These are phyloP conservation scores for Rhadina sibilatrix DNA, from an alignment of 2,113 vertebrate genomes.

Conservation along the genomic window DNA sequence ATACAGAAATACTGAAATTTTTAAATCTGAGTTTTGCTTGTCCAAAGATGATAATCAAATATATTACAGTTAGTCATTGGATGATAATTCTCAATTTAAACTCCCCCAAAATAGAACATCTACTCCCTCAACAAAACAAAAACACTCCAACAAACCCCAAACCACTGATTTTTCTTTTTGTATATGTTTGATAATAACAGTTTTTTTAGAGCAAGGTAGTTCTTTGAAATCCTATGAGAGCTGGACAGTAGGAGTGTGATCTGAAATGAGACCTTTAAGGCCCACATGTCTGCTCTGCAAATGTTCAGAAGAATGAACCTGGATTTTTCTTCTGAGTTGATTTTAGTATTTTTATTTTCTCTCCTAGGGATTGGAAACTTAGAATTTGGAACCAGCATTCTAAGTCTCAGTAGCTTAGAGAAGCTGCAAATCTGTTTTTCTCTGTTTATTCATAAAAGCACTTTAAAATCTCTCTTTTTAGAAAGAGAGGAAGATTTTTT, in stretches of 20 bases:
- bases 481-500: no score
- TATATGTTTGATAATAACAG: not conserved
- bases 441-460: not conserved
- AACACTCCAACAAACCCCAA: not conserved
- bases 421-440: not conserved
- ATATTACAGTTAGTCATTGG: not conserved
- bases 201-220: not conserved
- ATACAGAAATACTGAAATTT: not conserved
- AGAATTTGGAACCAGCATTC: not conserved
- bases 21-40: not conserved
- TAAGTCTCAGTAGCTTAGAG: not conserved
- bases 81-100: not conserved
- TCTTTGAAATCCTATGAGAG: not conserved
- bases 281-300: not conserved
- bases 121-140: fast-evolving
- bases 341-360: not conserved
- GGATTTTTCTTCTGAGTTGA: not conserved
- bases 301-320: not conserved
- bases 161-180: not conserved
- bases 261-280: not conserved
- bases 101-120: not conserved
- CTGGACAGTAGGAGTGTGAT: not conserved
- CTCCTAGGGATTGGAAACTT: not conserved
- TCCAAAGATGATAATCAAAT: not conserved
- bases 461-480: not conserved